A percentile compares a stretch with the other conserved stretches of the same genome.
phyloP scores from a whole-genome alignment of 2,797 vertebrate species.

The Hoplostethus mediterraneus region DNA sequence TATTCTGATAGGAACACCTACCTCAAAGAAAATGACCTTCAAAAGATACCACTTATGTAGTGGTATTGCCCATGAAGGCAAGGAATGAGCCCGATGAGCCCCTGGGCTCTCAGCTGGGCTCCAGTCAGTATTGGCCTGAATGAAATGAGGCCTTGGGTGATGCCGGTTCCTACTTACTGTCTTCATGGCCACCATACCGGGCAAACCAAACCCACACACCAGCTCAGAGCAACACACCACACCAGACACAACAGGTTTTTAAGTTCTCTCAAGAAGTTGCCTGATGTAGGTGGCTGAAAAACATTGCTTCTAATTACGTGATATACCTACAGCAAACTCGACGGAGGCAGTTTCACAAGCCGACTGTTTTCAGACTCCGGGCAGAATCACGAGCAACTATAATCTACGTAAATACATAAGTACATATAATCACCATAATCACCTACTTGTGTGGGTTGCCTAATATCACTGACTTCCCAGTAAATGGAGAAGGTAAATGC shows the following conservation, averaged over 20 bases:
- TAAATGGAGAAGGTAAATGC: conserved; percentile 25
- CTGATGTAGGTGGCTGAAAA: conserved; percentile 14
- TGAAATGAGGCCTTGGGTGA: conserved; percentile 29
- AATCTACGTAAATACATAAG: conserved; percentile 47
- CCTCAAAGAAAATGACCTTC: conserved; percentile 45
- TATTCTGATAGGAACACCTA: conserved; percentile 37
- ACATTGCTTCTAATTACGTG: neutral
- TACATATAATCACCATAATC: conserved; percentile 51
- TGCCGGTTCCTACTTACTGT: conserved; percentile 30
- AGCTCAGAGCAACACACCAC: conserved; percentile 33
- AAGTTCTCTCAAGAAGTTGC: conserved; percentile 9
- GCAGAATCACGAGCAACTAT: conserved; percentile 33
- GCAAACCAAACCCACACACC: conserved; percentile 23
- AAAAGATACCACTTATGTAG: conserved; percentile 43
- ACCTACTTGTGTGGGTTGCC: conserved; percentile 22
- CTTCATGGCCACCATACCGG: conserved; percentile 18
- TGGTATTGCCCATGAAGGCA: conserved; percentile 32
- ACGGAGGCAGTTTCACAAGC: conserved; percentile 4
- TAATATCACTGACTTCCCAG: conserved; percentile 37
- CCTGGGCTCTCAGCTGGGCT: conserved; percentile 28
- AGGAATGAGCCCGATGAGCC: conserved; percentile 54
- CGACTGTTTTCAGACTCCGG: conserved; percentile 19
- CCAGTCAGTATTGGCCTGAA: conserved; percentile 41
- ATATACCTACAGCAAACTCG: conserved; percentile 29
- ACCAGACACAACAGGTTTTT: conserved; percentile 21